Base-by-base conservation (phyloP, 2,113 vertebrate species). In the Donacobius atricapilla region DNA sequence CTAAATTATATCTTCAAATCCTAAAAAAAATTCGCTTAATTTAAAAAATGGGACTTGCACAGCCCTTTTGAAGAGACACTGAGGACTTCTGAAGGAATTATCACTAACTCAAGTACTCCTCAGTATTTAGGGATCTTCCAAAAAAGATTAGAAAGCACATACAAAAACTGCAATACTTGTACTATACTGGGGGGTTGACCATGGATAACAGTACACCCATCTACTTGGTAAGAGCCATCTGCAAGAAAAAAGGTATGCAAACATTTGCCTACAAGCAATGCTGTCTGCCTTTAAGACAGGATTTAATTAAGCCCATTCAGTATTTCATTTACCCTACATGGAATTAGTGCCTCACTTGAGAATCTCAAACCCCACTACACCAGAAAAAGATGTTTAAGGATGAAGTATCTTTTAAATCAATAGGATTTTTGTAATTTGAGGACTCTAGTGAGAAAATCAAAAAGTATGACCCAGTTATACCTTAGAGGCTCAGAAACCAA, bases 181-280 rank as follows among this genome's bases (percentile, higher is more conserved):
- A 15, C 30, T 53, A 13, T 44, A 65, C 3, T 47, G 30, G 24
- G 11, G 16, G 22, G 19, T 24, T 81, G 16, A 63, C 19, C 13
- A 23, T 24, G 10, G 20, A 4, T n/a, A 44, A 68, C 6, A 30
- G 15, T 23, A 63, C 8, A 58, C 5, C 24, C 25, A 64, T 15
- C 22, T 47, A 35, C 1, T 3, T 15, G 21, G 4, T 77, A 77
- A 72, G 33, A 69, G 23, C 7, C 17, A 15, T 0, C 1, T 33
- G 16, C 37, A 65, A 77, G 54, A 33, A 35, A 68, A 77, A 27
- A 51, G 11, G 40, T 7, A 12, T 0, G 2, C 17, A 66, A 64
- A 27, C 4, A 4, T 6, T 72, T 15, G 33, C 9, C 45, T 71
- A 28, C 18, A 86, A 54, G 25, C 23, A n/a, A 6, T 15, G 15